Conservation (phyloP, 2,888 invertebrate genomes). For the Trichogramma evanescens region DNA sequence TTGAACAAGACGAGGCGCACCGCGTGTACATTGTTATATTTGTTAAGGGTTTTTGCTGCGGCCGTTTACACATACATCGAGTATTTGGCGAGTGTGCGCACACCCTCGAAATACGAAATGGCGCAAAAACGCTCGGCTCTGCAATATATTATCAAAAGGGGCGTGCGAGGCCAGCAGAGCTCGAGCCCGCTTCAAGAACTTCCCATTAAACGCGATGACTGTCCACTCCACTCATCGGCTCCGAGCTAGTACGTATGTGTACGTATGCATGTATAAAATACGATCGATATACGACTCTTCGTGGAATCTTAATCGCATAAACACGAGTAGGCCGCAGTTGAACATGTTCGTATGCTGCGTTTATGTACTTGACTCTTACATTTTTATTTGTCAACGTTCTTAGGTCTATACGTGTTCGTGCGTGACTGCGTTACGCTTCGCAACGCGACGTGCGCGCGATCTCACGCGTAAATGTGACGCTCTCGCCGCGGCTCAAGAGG, state of each 20-base stretch:
- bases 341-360: no score
- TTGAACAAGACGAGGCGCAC: no score
- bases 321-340: neutral
- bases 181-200: neutral
- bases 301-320: neutral
- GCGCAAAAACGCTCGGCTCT: no score
- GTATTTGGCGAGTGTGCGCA: neutral
- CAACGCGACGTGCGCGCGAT: neutral
- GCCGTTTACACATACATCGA: no score
- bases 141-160: no score
- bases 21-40: no score
- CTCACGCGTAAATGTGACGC: neutral
- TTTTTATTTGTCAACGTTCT: no score
- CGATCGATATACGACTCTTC: neutral
- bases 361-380: no score
- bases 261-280: no score
- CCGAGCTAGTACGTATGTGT: no score
- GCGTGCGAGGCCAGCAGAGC: no score
- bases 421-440: neutral
- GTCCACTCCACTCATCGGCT: neutral
- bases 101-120: neutral
- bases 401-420: neutral
- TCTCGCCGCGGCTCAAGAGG: slow-evolving; percentile 9
- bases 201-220: slow-evolving; percentile 20
- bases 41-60: no score